Evolutionary conservation across 2,797 vertebrate genomes (phyloP).

Genomic region (Trematomus bernacchii): DNA sequence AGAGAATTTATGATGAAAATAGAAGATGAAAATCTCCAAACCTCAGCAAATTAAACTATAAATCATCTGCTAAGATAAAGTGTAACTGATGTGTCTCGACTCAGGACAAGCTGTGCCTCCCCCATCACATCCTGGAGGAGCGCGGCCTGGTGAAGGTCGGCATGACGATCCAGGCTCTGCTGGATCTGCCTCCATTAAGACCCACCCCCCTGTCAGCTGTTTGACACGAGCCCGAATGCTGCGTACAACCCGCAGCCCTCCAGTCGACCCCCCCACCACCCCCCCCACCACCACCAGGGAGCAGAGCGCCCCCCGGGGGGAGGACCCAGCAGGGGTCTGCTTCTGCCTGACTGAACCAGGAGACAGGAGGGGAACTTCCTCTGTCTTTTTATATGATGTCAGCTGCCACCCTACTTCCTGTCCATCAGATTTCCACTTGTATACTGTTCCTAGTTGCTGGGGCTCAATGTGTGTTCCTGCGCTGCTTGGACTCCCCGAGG

Average conservation of each 20-base stretch:
- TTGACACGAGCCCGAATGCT: constrained; percentile 76
- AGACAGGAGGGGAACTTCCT: constrained; percentile 46
- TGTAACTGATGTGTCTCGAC: constrained; percentile 38
- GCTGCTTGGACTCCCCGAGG: constrained; percentile 31
- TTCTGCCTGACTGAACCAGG: constrained; percentile 78
- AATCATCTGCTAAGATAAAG: neutral
- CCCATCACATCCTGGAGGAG: constrained; percentile 98
- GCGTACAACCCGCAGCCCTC: constrained; percentile 21
- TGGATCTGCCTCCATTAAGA: constrained; percentile 91
- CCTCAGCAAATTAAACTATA: neutral
- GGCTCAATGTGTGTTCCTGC: constrained; percentile 34
- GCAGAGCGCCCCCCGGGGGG: constrained; percentile 63
- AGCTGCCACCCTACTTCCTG: constrained; percentile 42
- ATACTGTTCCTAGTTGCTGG: constrained; percentile 40
- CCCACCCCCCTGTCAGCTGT: constrained; percentile 90
- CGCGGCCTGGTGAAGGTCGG: constrained; percentile 96
- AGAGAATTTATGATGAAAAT: too few relatives aligned
- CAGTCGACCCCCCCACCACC: constrained; percentile 22
- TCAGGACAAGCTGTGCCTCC: constrained; percentile 97
- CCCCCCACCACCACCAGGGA: constrained; percentile 50
- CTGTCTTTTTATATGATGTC: constrained; percentile 81
- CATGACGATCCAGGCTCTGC: constrained; percentile 94
- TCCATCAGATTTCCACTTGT: constrained; percentile 49
- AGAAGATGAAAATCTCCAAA: neutral
- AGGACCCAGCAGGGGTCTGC: constrained; percentile 56